phyloP scores from a whole-genome alignment of 1,140 invertebrate species.

The Lepidurus arcticus region DNA sequence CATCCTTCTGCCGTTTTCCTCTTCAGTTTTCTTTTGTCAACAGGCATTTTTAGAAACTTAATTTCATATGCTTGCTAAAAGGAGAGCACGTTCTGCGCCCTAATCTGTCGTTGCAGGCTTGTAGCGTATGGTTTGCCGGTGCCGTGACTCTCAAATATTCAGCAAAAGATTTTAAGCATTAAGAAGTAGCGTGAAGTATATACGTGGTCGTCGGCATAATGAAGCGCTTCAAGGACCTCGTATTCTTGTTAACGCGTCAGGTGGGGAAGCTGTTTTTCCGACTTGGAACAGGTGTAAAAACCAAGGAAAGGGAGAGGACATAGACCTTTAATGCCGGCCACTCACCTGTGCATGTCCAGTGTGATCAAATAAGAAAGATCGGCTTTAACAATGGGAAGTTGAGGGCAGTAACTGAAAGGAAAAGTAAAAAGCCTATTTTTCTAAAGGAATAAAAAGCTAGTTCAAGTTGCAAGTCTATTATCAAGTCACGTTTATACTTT shows the following conservation, averaged over 20 bases:
- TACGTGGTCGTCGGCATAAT: no score
- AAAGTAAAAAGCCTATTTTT: no score
- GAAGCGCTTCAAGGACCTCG: neutral
- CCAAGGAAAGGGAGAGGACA: slow-evolving; percentile 8
- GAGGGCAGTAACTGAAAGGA: neutral
- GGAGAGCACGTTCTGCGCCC: no score
- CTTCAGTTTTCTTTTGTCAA: neutral
- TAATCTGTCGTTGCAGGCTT: no score
- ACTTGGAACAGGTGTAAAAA: slow-evolving; percentile 4
- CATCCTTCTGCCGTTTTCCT: neutral
- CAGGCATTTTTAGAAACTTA: neutral
- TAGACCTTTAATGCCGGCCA: slow-evolving; percentile 18
- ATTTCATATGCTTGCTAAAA: neutral
- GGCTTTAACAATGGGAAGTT: neutral
- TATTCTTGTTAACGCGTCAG: neutral
- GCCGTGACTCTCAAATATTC: no score
- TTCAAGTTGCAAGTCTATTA: no score
- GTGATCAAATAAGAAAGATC: neutral
- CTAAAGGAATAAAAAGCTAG: no score
- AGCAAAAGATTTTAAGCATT: no score
- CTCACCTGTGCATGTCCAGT: neutral
- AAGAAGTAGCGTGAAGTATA: no score
- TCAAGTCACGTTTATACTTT: neutral
- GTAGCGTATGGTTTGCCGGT: no score
- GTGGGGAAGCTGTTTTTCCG: neutral